Base-by-base conservation (phyloP, 2,888 invertebrate species). In the Machimus rusticus region DNA sequence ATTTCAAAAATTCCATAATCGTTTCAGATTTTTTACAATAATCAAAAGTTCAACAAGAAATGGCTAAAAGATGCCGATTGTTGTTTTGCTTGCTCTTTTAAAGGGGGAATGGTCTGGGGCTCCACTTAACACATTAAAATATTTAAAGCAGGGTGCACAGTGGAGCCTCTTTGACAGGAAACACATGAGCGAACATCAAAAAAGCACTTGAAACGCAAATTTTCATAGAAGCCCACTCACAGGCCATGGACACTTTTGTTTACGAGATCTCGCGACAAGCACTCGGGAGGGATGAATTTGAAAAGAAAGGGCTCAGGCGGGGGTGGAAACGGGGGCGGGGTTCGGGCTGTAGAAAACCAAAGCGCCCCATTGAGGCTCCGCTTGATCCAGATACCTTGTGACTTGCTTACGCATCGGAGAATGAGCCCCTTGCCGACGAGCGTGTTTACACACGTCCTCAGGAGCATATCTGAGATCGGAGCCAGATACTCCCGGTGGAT, bases 361-460 rank as follows among this genome's bases (percentile, higher is more conserved):
- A 79, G 46, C 46, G 23, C 46, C 46, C 79, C 79, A 79, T 79
- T 79, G 37, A 43, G 46, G 23, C 19, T 46, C 39, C 19, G 46
- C 28, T 23, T 51, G 82, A 37, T 66, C 82, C 82, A 84, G 37
- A 84, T 66, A 84, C 66, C 66, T 39, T 66, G 66, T 84, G 82
- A 84, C 37, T 66, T 19, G 66, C 82, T 66, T 66, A 84, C 82
- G 82, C 82, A 84, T 37, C 19, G 34, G 12, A 84, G 34, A 66
- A 66, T 66, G 57, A 57, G 37, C 34, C 79, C 55, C 37, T 23
- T 66, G 19, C 34, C 14, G 28, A 39, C 66, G 14, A 57, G 5
- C 57, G 39, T 84, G 39, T 84, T 84, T 66, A 66, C 82, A 55
- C 82, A 84, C 66, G 57, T 84, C 37, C 66, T 66, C 37, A 66